These are phyloP conservation scores for Caenorhabditis angaria DNA, from an alignment of 2,888 invertebrate genomes.

Conservation along the genomic window DNA sequence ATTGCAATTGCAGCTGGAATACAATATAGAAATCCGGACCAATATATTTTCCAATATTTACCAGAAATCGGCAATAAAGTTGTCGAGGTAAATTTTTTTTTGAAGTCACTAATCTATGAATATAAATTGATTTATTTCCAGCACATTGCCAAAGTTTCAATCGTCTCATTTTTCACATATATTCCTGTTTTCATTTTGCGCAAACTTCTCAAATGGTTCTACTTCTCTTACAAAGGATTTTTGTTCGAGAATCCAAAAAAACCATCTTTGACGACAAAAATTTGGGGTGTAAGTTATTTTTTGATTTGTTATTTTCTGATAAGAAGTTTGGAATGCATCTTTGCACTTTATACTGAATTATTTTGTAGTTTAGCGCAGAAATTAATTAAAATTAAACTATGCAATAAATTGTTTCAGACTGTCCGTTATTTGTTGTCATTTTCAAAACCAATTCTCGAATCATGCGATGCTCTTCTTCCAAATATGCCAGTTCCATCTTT, in stretches of 20 bases:
- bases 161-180: slow-evolving; percentile 23
- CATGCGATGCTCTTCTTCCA: slow-evolving; percentile 64
- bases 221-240: slow-evolving; percentile 68
- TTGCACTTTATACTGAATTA: too few species aligned
- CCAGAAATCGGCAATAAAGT: slow-evolving; percentile 21
- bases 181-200: slow-evolving; percentile 52
- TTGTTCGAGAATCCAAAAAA: slow-evolving; percentile 66
- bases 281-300: slow-evolving; percentile 65
- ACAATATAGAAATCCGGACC: slow-evolving; percentile 34
- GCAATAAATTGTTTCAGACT: slow-evolving; percentile 36
- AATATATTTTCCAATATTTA: slow-evolving; percentile 20
- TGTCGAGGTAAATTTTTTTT: slow-evolving; percentile 10
- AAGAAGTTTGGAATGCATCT: too few species aligned
- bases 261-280: slow-evolving; percentile 59
- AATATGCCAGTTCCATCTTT: slow-evolving; percentile 60
- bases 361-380: neutral
- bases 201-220: slow-evolving; percentile 54
- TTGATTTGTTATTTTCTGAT: too few species aligned
- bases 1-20: slow-evolving; percentile 40
- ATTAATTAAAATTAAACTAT: neutral
- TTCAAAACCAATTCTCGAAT: slow-evolving; percentile 56
- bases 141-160: slow-evolving; percentile 22
- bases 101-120: neutral
- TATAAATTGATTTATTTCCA: neutral
- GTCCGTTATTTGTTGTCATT: slow-evolving; percentile 27